Conservation (phyloP, 2,888 invertebrate genomes). For the Crepidodera aurea region DNA sequence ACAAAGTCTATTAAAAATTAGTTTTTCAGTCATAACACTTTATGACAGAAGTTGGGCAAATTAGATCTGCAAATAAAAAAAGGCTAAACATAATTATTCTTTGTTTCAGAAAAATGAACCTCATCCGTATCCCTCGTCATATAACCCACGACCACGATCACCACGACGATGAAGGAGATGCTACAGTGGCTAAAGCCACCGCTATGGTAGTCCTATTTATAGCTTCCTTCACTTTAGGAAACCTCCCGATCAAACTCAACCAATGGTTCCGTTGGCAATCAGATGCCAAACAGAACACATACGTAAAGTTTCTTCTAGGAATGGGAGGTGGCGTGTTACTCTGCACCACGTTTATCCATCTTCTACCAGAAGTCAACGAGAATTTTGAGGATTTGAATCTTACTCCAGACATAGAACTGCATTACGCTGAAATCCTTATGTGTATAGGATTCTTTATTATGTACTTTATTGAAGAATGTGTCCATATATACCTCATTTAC, state of each 20-base stretch:
- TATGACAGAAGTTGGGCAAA: too few relatives aligned
- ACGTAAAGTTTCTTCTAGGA: slow-evolving; percentile 70
- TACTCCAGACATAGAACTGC: slow-evolving; percentile 65
- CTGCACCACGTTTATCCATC: slow-evolving; percentile 82
- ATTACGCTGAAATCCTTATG: slow-evolving; percentile 75
- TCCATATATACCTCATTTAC: slow-evolving; percentile 73
- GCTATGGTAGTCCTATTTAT: slow-evolving; percentile 81
- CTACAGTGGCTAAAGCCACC: slow-evolving; percentile 73
- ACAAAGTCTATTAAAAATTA: too few relatives aligned
- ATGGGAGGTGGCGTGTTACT: slow-evolving; percentile 87
- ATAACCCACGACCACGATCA: not conserved
- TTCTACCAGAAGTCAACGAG: slow-evolving; percentile 81
- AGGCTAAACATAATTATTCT: not conserved
- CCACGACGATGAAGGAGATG: slow-evolving; percentile 28
- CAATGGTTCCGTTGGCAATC: slow-evolving; percentile 66
- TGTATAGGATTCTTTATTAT: slow-evolving; percentile 80
- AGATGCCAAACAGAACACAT: slow-evolving; percentile 64
- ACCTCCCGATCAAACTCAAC: slow-evolving; percentile 75
- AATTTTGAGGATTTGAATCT: slow-evolving; percentile 70
- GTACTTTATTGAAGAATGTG: slow-evolving; percentile 81
- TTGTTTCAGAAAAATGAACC: slow-evolving; percentile 12
- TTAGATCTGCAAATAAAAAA: too few relatives aligned
- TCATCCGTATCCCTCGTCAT: slow-evolving; percentile 36
- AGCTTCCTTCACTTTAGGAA: slow-evolving; percentile 79
- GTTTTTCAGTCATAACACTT: too few relatives aligned